A percentile compares a stretch with the other conserved stretches of the same genome.
Evolutionary conservation across 2,113 vertebrate genomes (phyloP).

Genomic region (Macquaria ambigua): DNA sequence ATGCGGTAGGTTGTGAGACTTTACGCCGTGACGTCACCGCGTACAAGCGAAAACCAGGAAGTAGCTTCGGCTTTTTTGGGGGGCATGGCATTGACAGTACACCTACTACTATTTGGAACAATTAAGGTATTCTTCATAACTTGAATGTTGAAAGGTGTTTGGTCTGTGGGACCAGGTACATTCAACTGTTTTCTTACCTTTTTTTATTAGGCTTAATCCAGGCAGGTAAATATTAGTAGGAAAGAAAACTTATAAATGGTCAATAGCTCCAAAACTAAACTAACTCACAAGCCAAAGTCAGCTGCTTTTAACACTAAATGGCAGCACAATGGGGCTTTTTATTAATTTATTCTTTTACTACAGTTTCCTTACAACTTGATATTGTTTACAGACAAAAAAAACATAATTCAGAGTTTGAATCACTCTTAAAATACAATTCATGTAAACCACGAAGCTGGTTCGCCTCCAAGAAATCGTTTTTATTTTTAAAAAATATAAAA

Average conservation of each 20-base stretch:
- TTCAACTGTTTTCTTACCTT: too few relatives aligned
- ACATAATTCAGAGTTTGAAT: neutral
- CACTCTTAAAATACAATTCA: neutral
- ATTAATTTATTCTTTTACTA: too few relatives aligned
- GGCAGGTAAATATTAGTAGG: too few relatives aligned
- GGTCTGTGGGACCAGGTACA: neutral
- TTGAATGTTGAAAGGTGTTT: neutral
- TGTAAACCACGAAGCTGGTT: neutral
- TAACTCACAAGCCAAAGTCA: too few relatives aligned
- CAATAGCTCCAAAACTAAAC: too few relatives aligned
- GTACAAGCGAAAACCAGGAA: constrained; percentile 46
- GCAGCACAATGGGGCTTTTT: too few relatives aligned
- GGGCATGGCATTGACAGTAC: neutral
- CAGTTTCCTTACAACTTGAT: neutral
- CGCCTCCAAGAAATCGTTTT: neutral
- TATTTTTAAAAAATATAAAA: constrained; percentile 23
- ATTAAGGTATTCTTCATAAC: neutral
- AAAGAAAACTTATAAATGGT: too few relatives aligned
- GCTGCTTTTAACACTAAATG: too few relatives aligned
- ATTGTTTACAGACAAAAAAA: neutral
- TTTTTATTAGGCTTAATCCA: too few relatives aligned
- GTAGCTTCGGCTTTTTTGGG: neutral
- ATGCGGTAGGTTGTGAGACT: constrained; percentile 78
- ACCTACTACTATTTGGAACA: neutral
- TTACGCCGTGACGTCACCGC: constrained; percentile 72